A percentile compares a stretch with the other conserved stretches of the same genome.
These are phyloP conservation scores for Idaea dimidiata DNA, from an alignment of 2,888 invertebrate species.

Conservation along the genomic window DNA sequence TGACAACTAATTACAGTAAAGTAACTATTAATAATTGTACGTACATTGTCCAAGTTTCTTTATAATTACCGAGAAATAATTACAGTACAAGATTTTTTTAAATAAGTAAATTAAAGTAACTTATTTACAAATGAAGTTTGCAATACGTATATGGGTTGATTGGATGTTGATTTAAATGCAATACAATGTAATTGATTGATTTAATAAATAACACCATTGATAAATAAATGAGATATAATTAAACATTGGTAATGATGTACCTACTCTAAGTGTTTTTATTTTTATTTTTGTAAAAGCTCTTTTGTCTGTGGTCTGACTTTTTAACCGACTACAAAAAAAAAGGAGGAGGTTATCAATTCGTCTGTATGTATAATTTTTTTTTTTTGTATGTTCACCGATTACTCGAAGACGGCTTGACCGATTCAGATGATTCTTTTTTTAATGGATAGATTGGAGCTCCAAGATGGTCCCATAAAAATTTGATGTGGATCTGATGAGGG, in stretches of 20 bases:
- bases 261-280: too few relatives aligned
- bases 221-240: background rate
- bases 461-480: too few relatives aligned
- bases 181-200: background rate
- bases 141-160: background rate
- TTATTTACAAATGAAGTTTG: background rate
- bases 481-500: too few relatives aligned
- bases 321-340: too few relatives aligned
- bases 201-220: background rate
- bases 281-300: too few relatives aligned
- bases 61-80: background rate
- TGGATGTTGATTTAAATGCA: background rate
- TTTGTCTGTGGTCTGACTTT: too few relatives aligned
- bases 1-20: background rate
- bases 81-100: background rate
- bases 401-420: too few relatives aligned
- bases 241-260: background rate
- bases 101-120: background rate
- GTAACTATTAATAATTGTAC: background rate
- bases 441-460: too few relatives aligned
- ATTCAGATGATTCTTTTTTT: too few relatives aligned
- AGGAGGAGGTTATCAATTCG: too few relatives aligned
- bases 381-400: too few relatives aligned
- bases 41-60: background rate
- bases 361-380: too few relatives aligned